phyloP scores from a whole-genome alignment of 2,797 vertebrate genomes.

The Chrosomus eos region DNA sequence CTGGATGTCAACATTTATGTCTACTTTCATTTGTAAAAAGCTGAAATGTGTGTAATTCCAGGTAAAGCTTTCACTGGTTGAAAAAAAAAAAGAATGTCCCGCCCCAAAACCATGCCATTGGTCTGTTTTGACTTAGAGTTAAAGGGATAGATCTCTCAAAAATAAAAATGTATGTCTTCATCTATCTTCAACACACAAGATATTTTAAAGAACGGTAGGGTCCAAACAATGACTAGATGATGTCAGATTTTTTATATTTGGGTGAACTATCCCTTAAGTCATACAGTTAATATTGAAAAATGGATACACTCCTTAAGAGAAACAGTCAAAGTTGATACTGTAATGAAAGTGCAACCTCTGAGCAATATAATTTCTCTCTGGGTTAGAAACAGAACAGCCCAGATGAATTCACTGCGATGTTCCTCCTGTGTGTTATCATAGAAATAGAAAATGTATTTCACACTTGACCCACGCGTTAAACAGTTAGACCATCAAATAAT shows the following conservation, averaged over 20 bases:
- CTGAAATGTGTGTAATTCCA: neutral
- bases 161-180: neutral
- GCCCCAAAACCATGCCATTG: neutral
- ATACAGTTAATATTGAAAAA: neutral
- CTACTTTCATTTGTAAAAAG: neutral
- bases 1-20: neutral
- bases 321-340: neutral
- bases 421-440: slow-evolving; percentile 7
- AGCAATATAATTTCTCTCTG: slow-evolving; percentile 1
- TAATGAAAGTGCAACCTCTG: slow-evolving; percentile 21
- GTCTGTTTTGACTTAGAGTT: neutral
- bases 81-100: neutral
- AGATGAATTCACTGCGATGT: neutral
- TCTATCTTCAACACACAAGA: neutral
- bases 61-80: neutral
- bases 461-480: slow-evolving; percentile 47
- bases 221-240: neutral
- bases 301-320: neutral
- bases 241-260: too few species aligned
- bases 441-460: slow-evolving; percentile 33
- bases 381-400: slow-evolving; percentile 9
- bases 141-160: neutral
- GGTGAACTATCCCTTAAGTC: neutral
- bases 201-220: neutral
- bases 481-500: slow-evolving; percentile 66